Base-by-base conservation (phyloP, 2,888 invertebrate genomes). In the Ligdia adustata region DNA sequence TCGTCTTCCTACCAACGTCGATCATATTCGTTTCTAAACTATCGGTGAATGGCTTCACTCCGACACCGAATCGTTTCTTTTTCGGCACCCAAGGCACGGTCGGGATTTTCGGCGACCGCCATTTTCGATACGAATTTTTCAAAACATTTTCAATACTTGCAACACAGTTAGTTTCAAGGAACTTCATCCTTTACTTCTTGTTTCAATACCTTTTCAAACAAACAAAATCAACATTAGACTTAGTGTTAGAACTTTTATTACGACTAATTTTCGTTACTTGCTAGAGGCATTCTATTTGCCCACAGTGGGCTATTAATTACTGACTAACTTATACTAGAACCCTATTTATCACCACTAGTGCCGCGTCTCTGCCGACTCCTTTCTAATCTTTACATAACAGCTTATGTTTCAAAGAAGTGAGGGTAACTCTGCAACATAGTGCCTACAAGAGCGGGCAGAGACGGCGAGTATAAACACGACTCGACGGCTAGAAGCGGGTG, bases 121-220 rank as follows among this genome's bases (percentile, higher is more conserved):
- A 42, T 70, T 80, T 86, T 82, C 78, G 75, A 82, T 81, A 83
- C 52, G 48, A 57, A 59, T 52, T 74, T 84, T 88, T 88, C 86
- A 81, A 84, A 87, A 90, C 75, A 86, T 87, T 88, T 89, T 87
- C 87, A 85, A 88, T 83, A 90, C 90, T 90, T 90, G 44, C 88
- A 87, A 89, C 80, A 87, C 81, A 89, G 84, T 81, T 85, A 88
- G 78, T 85, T 88, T 90, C 89, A 89, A 89, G 88, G 90, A 90
- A 92, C 91, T 93, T 94, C 94, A 94, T 94, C 94, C 94, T 93
- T 93, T 93, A 93, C 93, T 93, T 94, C 94, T 93, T 94, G 93
- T 93, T 93, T 94, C 93, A 93, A 93, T 93, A 93, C 94, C 94
- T 94, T 94, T 92, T 93, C 92, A 94, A 94, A 93, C 93, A 94